Conservation (phyloP, 2,797 vertebrate species). For the Prunella strophiata region DNA sequence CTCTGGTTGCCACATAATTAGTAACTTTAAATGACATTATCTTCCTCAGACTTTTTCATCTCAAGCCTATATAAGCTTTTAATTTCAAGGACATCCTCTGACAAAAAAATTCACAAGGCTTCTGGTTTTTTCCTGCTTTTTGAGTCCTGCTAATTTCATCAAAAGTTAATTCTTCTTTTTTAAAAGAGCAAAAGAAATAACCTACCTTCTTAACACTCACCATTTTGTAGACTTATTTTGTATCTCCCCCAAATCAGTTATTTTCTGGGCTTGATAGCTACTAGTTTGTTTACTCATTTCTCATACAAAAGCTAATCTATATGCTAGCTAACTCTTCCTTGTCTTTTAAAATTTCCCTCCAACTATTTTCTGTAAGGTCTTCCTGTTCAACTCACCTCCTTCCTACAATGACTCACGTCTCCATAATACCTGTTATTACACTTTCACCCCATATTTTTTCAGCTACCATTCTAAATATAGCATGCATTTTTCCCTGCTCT, state of each 20-base stretch:
- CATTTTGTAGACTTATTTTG: background rate
- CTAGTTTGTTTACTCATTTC: background rate
- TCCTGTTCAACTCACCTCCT: background rate
- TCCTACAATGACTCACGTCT: background rate
- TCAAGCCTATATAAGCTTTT: background rate
- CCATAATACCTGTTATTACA: background rate
- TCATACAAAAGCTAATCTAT: background rate
- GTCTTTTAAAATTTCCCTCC: constrained; percentile 29
- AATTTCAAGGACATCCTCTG: background rate
- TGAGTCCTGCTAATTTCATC: background rate
- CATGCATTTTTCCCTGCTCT: background rate
- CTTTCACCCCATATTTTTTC: background rate
- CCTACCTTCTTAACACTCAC: background rate
- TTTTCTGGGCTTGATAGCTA: background rate
- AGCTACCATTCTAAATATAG: constrained; percentile 4
- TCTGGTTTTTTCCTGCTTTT: background rate
- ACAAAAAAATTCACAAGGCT: background rate
- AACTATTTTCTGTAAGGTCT: background rate
- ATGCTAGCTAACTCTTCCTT: background rate
- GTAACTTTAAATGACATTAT: background rate
- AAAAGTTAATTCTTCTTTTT: background rate
- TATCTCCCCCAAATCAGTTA: background rate
- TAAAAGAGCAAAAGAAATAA: background rate
- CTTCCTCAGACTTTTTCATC: background rate
- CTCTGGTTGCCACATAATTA: background rate